Base-by-base conservation (phyloP, 2,888 invertebrate genomes). In the Abrostola tripartita region DNA sequence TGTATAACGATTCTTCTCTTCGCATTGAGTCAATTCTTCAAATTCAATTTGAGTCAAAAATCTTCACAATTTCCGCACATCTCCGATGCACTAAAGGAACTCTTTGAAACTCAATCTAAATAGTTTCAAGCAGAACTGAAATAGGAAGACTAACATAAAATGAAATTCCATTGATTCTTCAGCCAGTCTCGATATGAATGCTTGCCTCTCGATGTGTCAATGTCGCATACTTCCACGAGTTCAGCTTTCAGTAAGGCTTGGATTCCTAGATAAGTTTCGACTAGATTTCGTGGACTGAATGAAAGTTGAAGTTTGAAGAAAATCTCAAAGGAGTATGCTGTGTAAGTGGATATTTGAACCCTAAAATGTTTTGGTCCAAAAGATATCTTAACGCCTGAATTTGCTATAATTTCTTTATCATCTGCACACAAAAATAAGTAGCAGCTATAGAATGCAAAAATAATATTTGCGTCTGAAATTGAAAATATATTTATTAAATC, bases 201-300 rank as follows among this genome's bases (percentile, higher is more conserved):
- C 47, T 70, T 38, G 38, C 44, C 12, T 56, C 37, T 12, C 14
- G 38, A 76, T 63, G 79, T 76, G 76, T 76, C 68, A 61, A 49
- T 63, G 61, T 78, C 75, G 61, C 65, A 76, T 72, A 72, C 68
- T 76, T 76, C 41, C 36, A 52, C 62, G 64, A 76, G 65, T 76
- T 73, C 76, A 68, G 76, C 73, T 79, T 79, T 76, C 73, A 61
- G 58, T 49, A 58, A 65, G 60, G 62, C 59, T 44, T 57, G 47
- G 56, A 68, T 65, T 65, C 68, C 54, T 42, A 51, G 71, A 61
- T 59, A 76, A 79, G 52, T 76, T 76, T 65, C 36, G 59, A 52
- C 37, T 56, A 56, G 41, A 49, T 40, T 60, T 61, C 40, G 55
- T 14, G 44, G 61, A 71, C 50, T 63, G 64, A 71, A 65, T 62